Conservation (phyloP, 2,113 vertebrate genomes). For the Sakesphorus luctuosus region DNA sequence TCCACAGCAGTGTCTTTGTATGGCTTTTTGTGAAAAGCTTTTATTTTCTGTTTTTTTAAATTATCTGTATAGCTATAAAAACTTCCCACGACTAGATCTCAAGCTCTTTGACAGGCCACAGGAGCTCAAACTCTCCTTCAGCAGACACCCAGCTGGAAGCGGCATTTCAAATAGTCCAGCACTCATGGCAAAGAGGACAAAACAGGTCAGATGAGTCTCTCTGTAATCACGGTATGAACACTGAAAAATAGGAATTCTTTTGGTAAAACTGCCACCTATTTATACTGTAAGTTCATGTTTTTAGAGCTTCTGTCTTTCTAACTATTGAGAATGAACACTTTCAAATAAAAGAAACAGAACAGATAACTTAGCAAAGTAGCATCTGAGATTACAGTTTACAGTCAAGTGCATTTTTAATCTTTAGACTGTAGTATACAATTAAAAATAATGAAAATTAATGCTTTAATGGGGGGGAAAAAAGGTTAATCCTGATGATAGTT, state of each 20-base stretch:
- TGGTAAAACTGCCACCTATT: neutral
- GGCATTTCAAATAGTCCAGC: constrained; percentile 90
- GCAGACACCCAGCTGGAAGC: constrained; percentile 79
- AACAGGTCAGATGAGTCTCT: constrained; percentile 83
- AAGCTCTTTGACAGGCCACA: constrained; percentile 91
- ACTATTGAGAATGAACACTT: neutral
- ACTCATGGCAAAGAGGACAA: constrained; percentile 94
- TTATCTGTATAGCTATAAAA: constrained; percentile 82
- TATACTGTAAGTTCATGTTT: neutral
- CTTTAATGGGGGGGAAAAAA: neutral
- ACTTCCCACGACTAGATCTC: constrained; percentile 87
- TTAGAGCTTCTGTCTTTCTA: neutral
- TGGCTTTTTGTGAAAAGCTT: neutral
- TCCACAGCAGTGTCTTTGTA: neutral
- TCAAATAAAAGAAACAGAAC: neutral
- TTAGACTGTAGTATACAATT: neutral
- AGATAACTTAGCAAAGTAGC: neutral
- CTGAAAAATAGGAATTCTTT: neutral
- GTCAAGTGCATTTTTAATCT: neutral
- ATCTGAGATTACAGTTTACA: neutral
- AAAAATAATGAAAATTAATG: neutral
- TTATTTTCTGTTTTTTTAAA: neutral
- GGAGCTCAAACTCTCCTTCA: constrained; percentile 83
- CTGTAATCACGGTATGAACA: neutral
- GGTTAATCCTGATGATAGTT: neutral